Conservation (phyloP, 2,888 invertebrate genomes). For the Thera obeliscata region DNA sequence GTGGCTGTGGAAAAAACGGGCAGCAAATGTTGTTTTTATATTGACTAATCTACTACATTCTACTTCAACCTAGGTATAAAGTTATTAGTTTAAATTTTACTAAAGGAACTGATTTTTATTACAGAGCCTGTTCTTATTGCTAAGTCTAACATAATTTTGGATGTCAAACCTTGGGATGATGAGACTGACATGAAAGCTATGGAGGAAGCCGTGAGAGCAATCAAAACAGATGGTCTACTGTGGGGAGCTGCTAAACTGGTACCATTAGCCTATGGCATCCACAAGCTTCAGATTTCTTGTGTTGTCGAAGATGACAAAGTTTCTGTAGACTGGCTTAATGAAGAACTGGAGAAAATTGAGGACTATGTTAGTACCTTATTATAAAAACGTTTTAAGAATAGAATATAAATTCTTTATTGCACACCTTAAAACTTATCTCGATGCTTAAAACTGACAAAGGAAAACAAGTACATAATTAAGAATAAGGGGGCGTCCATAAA, state of each 20-base stretch:
- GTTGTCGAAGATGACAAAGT: slow-evolving; percentile 99
- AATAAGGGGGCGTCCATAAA: no score
- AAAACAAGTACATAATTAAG: no score
- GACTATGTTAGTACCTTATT: slow-evolving; percentile 87
- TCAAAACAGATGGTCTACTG: slow-evolving; percentile 92
- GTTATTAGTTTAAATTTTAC: not conserved
- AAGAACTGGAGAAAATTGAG: slow-evolving; percentile 92
- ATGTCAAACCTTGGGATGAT: slow-evolving; percentile 97
- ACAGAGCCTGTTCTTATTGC: slow-evolving; percentile 94
- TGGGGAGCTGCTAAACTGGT: slow-evolving; percentile 98
- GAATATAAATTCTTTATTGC: no score
- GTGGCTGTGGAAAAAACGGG: no score
- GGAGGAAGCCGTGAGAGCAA: slow-evolving; percentile 91
- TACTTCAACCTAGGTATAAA: no score
- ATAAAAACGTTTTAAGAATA: not conserved
- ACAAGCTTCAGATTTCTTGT: slow-evolving; percentile 95
- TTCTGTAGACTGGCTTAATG: slow-evolving; percentile 93
- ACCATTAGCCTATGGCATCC: slow-evolving; percentile 95
- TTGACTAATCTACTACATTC: no score
- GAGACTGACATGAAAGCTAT: slow-evolving; percentile 95
- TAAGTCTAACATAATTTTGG: slow-evolving; percentile 96
- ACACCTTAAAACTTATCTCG: no score
- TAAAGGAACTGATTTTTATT: slow-evolving; percentile 38
- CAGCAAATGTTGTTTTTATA: no score
- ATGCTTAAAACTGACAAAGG: no score